These are phyloP conservation scores for Rotaria macrura DNA, from an alignment of 2,888 invertebrate genomes.

Conservation along the genomic window DNA sequence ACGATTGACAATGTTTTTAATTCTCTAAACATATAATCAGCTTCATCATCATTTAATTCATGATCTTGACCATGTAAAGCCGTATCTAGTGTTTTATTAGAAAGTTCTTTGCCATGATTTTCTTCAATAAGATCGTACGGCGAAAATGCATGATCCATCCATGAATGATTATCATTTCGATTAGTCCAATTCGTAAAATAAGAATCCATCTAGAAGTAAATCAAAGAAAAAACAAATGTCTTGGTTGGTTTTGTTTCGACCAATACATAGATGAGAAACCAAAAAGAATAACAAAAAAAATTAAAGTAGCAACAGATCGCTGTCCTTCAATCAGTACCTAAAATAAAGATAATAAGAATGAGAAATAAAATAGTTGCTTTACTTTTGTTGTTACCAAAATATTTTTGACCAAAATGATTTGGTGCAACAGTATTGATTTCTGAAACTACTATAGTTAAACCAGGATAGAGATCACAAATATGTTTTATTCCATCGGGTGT, in stretches of 20 bases:
- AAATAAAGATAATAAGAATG: not conserved
- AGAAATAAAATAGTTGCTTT: not conserved
- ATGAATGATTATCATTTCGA: not conserved
- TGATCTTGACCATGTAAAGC: not conserved
- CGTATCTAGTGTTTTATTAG: not conserved
- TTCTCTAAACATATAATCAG: conserved; percentile 2
- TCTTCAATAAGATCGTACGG: not conserved
- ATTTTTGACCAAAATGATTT: conserved; percentile 33
- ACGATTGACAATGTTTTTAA: conserved; percentile 6
- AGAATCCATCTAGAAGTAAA: not conserved
- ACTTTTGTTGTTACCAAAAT: conserved; percentile 30
- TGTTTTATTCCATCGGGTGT: conserved; percentile 27
- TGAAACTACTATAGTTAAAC: conserved; percentile 17
- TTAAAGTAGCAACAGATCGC: not conserved
- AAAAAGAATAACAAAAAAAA: not conserved
- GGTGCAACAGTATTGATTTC: conserved; percentile 30
- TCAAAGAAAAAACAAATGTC: too few relatives aligned
- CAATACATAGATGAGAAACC: not conserved
- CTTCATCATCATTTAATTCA: conserved; percentile 14
- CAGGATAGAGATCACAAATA: conserved; percentile 25
- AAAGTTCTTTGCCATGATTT: not conserved
- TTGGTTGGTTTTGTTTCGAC: not conserved
- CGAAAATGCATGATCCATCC: not conserved
- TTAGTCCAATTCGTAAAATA: not conserved
- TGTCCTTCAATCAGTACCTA: not conserved